A percentile compares a stretch with the other conserved stretches of the same genome.
Conservation (phyloP, 2,888 invertebrate species). For the Drosophila gaucha region DNA sequence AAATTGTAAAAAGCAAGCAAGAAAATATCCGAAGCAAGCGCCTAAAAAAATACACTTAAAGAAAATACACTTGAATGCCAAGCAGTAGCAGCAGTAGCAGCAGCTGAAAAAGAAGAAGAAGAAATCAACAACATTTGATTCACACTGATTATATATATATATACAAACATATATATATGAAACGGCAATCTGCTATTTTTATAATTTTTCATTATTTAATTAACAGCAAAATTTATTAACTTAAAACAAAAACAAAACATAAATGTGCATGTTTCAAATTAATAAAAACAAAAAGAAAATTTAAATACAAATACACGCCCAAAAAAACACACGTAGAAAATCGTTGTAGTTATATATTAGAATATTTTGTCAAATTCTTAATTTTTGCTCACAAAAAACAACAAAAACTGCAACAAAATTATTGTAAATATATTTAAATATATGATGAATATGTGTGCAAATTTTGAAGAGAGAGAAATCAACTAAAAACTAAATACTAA, state of each 20-base stretch:
- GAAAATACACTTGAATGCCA: conserved; percentile 27
- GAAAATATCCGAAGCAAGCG: conserved; percentile 49
- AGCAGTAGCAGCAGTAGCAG: conserved; percentile 20
- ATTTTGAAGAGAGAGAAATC: conserved; percentile 20
- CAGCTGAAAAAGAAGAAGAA: not conserved
- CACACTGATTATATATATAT: conserved; percentile 27
- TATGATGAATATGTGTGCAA: conserved; percentile 54
- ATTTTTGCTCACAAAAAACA: conserved; percentile 16
- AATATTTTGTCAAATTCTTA: conserved; percentile 42
- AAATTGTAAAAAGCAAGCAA: conserved; percentile 66
- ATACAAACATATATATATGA: conserved; percentile 10
- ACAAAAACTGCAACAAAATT: conserved; percentile 18
- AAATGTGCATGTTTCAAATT: conserved; percentile 64
- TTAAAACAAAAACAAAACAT: conserved; percentile 30
- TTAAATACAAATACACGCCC: conserved; percentile 10
- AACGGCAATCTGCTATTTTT: conserved; percentile 62
- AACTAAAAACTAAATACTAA: conserved; percentile 9
- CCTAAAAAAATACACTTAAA: conserved; percentile 24
- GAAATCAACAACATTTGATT: conserved; percentile 38
- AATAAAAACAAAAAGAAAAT: conserved; percentile 20
- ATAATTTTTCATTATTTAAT: conserved; percentile 63
- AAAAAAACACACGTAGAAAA: conserved; percentile 56
- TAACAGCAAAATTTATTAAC: conserved; percentile 55
- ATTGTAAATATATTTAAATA: conserved; percentile 58
- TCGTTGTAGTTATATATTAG: conserved; percentile 67